A percentile compares a stretch with the other conserved stretches of the same genome.
phyloP scores from a whole-genome alignment of 2,113 vertebrate species.

The Rousettus leschenaultii region DNA sequence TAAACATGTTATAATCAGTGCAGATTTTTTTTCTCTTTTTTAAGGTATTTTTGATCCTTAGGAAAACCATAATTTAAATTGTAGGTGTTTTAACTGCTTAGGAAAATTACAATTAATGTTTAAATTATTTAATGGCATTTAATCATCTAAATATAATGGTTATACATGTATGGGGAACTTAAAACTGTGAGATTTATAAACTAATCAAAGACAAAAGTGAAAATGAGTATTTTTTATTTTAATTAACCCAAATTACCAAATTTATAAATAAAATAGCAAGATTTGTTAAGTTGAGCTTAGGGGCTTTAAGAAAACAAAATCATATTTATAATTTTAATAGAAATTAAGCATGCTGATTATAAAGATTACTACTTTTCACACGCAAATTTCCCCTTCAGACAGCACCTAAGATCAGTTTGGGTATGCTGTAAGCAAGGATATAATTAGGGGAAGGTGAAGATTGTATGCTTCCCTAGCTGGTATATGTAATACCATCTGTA shows the following conservation, averaged over 20 bases:
- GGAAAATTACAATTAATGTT: neutral
- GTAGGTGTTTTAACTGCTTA: constrained; percentile 1
- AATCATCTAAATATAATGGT: constrained; percentile 22
- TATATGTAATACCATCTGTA: neutral
- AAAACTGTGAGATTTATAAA: neutral
- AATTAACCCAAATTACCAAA: neutral
- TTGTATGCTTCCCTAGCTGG: neutral
- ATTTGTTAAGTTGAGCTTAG: neutral
- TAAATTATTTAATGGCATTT: constrained; percentile 8
- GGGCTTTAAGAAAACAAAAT: neutral
- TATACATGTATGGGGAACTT: neutral
- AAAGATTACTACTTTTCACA: neutral
- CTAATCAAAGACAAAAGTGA: neutral
- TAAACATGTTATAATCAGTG: neutral
- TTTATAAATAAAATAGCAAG: neutral
- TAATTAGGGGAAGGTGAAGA: neutral
- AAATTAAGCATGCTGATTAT: neutral
- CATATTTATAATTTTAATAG: neutral
- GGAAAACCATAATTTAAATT: neutral
- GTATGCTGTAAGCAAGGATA: neutral
- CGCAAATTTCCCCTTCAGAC: neutral
- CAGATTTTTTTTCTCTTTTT: neutral
- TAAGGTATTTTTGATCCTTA: neutral
- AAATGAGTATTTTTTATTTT: neutral
- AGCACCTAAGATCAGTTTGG: neutral